Evolutionary conservation across 2,797 vertebrate genomes (phyloP), one percentile per base, ranked within the genome.

Genomic region (Lateolabrax maculatus): DNA sequence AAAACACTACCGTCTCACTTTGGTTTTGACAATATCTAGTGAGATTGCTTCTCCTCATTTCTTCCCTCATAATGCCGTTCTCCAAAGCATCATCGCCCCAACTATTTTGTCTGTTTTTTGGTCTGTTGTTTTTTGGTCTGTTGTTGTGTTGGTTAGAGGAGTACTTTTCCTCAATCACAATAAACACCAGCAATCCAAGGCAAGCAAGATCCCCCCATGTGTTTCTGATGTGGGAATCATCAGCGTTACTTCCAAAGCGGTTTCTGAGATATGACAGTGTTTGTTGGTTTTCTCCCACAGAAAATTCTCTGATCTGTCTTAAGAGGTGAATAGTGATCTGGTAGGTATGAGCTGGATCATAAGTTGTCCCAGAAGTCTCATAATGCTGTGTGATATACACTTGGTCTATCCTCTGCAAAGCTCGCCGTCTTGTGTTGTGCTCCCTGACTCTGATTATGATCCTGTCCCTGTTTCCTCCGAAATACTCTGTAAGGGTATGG

Each of bases 131-230:
- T 13, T 25, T 29, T n/a, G 79, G 29, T 52, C 13, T 86, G 18
- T 58, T 76, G n/a, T 71, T 70, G 3, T 7, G 18, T 66, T 46
- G 52, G 7, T 44, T 9, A 4, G 34, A 7, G 9, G 34, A 63
- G 0, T 58, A 3, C 31, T 69, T 91, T 41, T 89, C 77, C 3
- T 86, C 36, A 4, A 88, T 76, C 39, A 93, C 79, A 29, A 93
- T 91, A 44, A 79, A 90, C 67, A 91, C 7, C 25, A 94, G 58
- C 72, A 93, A 77, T 21, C 88, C 90, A 11, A 93, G 79, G 44
- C 69, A 82, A 51, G 90, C 89, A 2, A 91, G 79, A 0, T 75
- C 3, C 9, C 84, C 65, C 90, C 89, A 92, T 1, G 4, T 77
- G 46, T 66, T 84, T 71, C 0, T 73, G 21, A 93, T 70, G 23